Evolutionary conservation across 2,888 invertebrate species (phyloP).

Genomic region (Cephus nigrinus): DNA sequence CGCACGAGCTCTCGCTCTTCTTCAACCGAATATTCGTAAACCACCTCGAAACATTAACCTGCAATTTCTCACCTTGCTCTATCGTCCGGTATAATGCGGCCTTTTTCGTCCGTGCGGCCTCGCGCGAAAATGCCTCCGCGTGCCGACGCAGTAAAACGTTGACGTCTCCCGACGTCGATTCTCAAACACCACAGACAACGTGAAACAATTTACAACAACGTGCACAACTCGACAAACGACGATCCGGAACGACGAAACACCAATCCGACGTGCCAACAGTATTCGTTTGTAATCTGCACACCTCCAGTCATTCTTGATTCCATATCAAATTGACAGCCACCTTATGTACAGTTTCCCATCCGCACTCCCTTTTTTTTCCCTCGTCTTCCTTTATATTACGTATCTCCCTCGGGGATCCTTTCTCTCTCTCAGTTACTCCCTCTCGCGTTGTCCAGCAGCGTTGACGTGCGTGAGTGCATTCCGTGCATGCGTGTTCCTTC

Average conservation of each 20-base stretch:
- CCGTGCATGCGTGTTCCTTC: neutral
- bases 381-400: constrained; percentile 18
- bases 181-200: neutral
- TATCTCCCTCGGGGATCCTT: constrained; percentile 12
- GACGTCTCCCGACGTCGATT: neutral
- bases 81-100: neutral
- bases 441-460: neutral
- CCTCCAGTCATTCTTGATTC: neutral
- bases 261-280: neutral
- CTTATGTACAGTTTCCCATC: constrained; percentile 16
- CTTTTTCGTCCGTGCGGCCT: neutral
- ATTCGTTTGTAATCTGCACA: neutral
- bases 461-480: neutral
- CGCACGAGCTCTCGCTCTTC: neutral
- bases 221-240: neutral
- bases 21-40: neutral
- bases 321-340: constrained; percentile 4
- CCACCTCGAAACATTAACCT: neutral
- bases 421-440: neutral
- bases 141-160: neutral
- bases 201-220: neutral
- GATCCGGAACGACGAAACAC: neutral
- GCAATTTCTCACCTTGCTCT: neutral
- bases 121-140: neutral
- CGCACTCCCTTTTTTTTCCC: constrained; percentile 13